These are phyloP conservation scores for Hormaphis cornu DNA, from an alignment of 1,140 invertebrate species.

Conservation along the genomic window DNA sequence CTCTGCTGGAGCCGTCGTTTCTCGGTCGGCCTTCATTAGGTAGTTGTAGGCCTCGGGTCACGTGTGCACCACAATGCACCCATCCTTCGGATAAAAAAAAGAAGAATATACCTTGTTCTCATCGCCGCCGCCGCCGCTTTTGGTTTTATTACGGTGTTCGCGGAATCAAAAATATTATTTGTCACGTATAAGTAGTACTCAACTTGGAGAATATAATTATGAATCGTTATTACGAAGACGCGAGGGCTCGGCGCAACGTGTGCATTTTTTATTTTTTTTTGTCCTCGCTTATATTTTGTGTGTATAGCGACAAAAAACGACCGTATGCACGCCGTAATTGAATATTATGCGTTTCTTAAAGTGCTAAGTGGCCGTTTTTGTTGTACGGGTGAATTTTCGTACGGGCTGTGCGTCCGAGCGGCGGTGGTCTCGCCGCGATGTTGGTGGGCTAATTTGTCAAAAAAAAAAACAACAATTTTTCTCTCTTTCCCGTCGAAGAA, in stretches of 20 bases:
- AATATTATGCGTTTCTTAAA: background rate
- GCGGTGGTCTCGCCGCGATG: constrained; percentile 1
- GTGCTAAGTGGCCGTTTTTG: background rate
- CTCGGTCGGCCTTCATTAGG: constrained; percentile 25
- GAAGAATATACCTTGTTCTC: too few relatives aligned
- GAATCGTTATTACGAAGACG: too few relatives aligned
- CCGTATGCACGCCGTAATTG: background rate
- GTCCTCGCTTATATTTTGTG: too few relatives aligned
- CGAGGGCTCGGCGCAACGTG: too few relatives aligned
- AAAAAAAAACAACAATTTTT: constrained; percentile 3
- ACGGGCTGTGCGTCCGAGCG: background rate
- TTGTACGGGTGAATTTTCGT: background rate
- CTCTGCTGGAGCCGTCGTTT: constrained; percentile 25
- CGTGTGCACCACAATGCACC: constrained; percentile 21
- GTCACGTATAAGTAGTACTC: too few relatives aligned
- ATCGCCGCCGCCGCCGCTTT: too few relatives aligned
- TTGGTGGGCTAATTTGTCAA: constrained; percentile 26
- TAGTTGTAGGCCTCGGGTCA: constrained; percentile 21
- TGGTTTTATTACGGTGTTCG: constrained; percentile 15
- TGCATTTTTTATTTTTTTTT: too few relatives aligned
- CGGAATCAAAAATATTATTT: too few relatives aligned
- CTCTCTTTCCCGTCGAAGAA: background rate
- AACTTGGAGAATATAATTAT: too few relatives aligned
- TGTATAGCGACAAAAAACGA: background rate
- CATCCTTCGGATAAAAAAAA: constrained; percentile 30